Percentiles rank a stretch among this genome's conserved stretches.
These are phyloP conservation scores for Zeus faber DNA, from an alignment of 2,113 vertebrate species.

Conservation along the genomic window DNA sequence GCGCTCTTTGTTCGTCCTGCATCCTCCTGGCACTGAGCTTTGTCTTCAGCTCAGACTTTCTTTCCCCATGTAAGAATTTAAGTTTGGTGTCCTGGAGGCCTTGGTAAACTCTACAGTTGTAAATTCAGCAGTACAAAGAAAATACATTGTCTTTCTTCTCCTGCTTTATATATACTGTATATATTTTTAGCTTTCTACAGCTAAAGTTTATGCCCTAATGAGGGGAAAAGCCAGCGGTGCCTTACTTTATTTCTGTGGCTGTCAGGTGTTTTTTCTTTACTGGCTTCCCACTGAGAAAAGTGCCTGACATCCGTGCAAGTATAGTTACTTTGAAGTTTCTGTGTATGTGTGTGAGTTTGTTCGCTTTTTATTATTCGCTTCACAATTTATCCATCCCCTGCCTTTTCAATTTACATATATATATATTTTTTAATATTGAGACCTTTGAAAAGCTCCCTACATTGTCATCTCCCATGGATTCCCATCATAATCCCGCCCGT, in stretches of 20 bases:
- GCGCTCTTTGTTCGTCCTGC: slow-evolving; percentile 17
- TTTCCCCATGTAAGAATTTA: neutral
- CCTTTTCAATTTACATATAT: no score
- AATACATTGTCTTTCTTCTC: slow-evolving; percentile 10
- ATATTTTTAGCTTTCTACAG: no score
- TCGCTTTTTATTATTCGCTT: no score
- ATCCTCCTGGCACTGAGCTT: slow-evolving; percentile 20
- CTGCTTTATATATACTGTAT: no score
- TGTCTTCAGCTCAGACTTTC: slow-evolving; percentile 24
- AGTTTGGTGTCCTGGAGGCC: slow-evolving; percentile 11
- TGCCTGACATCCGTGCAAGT: slow-evolving; percentile 10
- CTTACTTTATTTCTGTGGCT: slow-evolving; percentile 32
- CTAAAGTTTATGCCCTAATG: slow-evolving; percentile 14
- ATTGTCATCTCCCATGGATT: no score
- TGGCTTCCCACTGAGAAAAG: slow-evolving; percentile 21
- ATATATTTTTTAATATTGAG: no score
- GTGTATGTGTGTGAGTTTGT: slow-evolving; percentile 13
- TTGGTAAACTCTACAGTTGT: slow-evolving; percentile 3
- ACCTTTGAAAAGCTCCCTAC: no score
- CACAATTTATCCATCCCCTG: no score
- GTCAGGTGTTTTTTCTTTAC: slow-evolving; percentile 39
- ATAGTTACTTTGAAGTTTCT: slow-evolving; percentile 35
- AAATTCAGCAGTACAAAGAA: slow-evolving; percentile 11
- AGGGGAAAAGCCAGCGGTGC: slow-evolving; percentile 15
- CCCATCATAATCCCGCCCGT: no score